A percentile compares a stretch with the other conserved stretches of the same genome.
Conservation (phyloP, 2,888 invertebrate genomes). For the Drosophila nigricruria region DNA sequence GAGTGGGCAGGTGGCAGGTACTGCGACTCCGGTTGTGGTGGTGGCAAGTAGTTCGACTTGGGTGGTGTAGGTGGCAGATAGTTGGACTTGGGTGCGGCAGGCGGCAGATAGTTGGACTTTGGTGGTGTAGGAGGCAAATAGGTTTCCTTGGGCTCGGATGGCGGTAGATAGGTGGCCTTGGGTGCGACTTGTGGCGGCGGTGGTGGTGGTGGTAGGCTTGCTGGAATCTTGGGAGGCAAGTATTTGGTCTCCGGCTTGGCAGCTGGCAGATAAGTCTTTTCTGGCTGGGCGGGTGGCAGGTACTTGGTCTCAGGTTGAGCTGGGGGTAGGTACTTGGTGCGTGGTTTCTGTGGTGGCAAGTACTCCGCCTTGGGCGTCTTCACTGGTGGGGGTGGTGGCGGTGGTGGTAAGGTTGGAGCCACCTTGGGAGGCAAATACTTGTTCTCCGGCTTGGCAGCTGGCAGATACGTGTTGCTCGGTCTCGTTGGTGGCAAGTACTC, state of each 20-base stretch:
- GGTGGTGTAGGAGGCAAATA: conserved; percentile 46
- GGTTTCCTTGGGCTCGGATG: conserved; percentile 28
- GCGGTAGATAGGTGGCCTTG: conserved; percentile 47
- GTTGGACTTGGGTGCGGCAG: conserved; percentile 38
- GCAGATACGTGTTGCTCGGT: conserved; percentile 51
- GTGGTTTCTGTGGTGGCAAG: conserved; percentile 61
- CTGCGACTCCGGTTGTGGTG: conserved; percentile 39
- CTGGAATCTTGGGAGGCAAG: conserved; percentile 53
- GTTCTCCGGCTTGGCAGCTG: conserved; percentile 37
- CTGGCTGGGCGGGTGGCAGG: conserved; percentile 25
- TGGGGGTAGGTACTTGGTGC: conserved; percentile 41
- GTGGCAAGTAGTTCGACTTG: conserved; percentile 48
- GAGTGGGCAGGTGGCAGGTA: conserved; percentile 60
- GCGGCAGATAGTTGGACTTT: conserved; percentile 49
- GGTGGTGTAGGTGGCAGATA: conserved; percentile 33
- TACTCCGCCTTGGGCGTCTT: conserved; percentile 45
- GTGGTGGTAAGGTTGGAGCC: conserved; percentile 63
- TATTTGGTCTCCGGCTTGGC: conserved; percentile 37
- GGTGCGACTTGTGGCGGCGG: conserved; percentile 54
- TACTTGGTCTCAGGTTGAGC: conserved; percentile 28
- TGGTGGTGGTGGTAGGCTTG: conserved; percentile 50
- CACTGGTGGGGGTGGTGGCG: conserved; percentile 69
- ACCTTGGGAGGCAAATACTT: conserved; percentile 73
- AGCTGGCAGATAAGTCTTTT: conserved; percentile 26
- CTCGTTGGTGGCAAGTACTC: conserved; percentile 46